Percentiles rank a stretch among this genome's conserved stretches.
Evolutionary conservation across 1,140 invertebrate species (phyloP).

Genomic region (Orchesella cincta): DNA sequence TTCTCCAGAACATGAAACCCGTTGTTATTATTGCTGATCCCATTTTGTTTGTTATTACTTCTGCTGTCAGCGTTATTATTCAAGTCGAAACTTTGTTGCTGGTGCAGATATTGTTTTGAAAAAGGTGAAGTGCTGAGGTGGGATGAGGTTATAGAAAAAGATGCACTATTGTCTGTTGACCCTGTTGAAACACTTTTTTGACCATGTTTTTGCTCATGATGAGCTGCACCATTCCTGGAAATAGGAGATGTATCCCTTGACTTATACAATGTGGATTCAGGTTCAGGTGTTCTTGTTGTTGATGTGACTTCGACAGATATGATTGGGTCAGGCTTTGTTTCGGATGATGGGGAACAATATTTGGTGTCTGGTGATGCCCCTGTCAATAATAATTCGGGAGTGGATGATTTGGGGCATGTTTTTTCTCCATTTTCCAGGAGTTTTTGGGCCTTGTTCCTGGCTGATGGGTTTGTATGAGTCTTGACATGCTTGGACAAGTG

Average conservation of each 20-base stretch:
- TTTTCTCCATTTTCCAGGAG: constrained; percentile 12
- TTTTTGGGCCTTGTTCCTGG: constrained; percentile 28
- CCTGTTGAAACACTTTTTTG: neutral
- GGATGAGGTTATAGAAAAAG: neutral
- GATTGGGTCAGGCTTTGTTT: neutral
- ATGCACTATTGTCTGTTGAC: neutral
- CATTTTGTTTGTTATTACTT: neutral
- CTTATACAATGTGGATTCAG: neutral
- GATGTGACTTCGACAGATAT: constrained; percentile 9
- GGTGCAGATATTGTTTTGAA: too few species aligned
- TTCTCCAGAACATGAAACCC: constrained; percentile 9
- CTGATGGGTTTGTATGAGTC: constrained; percentile 56
- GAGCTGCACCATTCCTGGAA: neutral
- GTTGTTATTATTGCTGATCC: neutral
- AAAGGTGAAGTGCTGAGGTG: neutral
- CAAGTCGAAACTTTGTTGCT: neutral
- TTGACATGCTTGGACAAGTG: constrained; percentile 63
- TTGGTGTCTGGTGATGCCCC: neutral
- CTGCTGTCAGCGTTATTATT: constrained; percentile 20
- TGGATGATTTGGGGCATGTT: neutral
- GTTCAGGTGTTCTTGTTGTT: constrained; percentile 33
- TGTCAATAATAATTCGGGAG: neutral
- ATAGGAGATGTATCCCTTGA: constrained; percentile 5
- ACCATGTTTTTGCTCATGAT: neutral
- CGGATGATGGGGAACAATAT: neutral